Evolutionary conservation across 2,113 vertebrate genomes (phyloP).

Genomic region (Tichodroma muraria): DNA sequence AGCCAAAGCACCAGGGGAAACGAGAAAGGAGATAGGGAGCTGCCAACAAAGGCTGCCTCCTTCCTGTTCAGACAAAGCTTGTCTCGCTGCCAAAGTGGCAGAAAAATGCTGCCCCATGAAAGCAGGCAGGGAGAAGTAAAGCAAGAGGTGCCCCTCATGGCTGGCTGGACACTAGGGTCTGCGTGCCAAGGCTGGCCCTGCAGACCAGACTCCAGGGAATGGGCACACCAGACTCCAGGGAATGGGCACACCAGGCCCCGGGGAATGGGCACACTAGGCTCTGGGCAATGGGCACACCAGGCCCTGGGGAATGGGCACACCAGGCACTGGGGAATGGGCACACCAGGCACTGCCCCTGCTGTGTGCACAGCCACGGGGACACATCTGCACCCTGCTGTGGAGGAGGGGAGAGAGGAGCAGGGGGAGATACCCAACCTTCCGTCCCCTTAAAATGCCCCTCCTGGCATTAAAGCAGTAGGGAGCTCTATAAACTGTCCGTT

Average conservation of each 20-base stretch:
- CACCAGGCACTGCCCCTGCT: not conserved
- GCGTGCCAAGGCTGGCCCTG: not conserved
- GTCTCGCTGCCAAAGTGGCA: not conserved
- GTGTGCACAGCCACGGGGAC: fast-evolving
- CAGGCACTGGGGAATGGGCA: fast-evolving
- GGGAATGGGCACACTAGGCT: not conserved
- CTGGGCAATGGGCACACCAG: not conserved
- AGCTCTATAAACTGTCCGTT: not conserved
- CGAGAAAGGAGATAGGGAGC: not conserved
- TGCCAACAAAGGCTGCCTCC: not conserved
- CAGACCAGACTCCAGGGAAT: not conserved
- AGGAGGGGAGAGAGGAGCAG: not conserved
- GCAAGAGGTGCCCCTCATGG: not conserved
- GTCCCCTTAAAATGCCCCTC: not conserved
- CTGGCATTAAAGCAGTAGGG: not conserved
- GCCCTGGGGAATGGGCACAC: not conserved
- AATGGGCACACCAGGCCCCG: not conserved
- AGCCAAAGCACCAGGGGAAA: constrained; percentile 45
- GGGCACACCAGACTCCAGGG: not conserved
- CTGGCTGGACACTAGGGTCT: not conserved
- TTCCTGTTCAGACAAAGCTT: constrained; percentile 58
- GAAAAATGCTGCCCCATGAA: constrained; percentile 13
- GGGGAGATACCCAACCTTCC: not conserved
- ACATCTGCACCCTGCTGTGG: not conserved
- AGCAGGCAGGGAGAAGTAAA: not conserved